Conservation (phyloP, 2,113 vertebrate genomes). For the Catharus bicknelli region DNA sequence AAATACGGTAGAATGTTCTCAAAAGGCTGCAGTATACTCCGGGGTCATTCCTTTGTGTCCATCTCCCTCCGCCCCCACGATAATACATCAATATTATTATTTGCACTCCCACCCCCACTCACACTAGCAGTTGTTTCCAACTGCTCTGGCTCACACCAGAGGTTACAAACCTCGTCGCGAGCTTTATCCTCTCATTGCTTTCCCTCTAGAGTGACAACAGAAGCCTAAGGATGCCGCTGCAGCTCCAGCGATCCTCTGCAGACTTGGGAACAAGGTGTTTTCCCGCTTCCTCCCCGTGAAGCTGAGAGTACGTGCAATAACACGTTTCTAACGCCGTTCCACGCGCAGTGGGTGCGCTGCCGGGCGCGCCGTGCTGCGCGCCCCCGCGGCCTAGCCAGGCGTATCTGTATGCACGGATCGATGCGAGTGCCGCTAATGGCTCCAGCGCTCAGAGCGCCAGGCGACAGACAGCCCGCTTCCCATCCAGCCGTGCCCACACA, state of each 20-base stretch:
- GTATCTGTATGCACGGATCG: conserved; percentile 14
- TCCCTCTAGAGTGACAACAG: neutral
- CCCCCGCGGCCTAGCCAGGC: conserved; percentile 22
- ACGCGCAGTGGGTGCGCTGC: neutral
- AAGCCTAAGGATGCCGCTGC: neutral
- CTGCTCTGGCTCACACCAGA: neutral
- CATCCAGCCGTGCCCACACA: conserved; percentile 5
- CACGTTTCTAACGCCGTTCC: neutral
- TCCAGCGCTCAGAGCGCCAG: neutral
- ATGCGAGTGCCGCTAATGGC: conserved; percentile 33
- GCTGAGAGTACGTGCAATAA: rapidly evolving
- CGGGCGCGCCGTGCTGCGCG: neutral
- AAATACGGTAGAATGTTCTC: neutral
- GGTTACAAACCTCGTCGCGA: neutral
- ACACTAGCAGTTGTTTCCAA: neutral
- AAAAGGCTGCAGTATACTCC: neutral
- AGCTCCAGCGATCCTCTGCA: neutral
- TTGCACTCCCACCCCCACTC: neutral
- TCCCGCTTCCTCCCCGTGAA: neutral
- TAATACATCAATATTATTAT: neutral
- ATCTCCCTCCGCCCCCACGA: neutral
- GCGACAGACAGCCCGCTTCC: neutral
- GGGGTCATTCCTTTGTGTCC: neutral
- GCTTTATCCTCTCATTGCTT: conserved; percentile 11
- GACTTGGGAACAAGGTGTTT: neutral